Evolutionary conservation across 2,888 invertebrate species (phyloP), one percentile per base, ranked within the genome.

Genomic region (Drosophila macrospina): DNA sequence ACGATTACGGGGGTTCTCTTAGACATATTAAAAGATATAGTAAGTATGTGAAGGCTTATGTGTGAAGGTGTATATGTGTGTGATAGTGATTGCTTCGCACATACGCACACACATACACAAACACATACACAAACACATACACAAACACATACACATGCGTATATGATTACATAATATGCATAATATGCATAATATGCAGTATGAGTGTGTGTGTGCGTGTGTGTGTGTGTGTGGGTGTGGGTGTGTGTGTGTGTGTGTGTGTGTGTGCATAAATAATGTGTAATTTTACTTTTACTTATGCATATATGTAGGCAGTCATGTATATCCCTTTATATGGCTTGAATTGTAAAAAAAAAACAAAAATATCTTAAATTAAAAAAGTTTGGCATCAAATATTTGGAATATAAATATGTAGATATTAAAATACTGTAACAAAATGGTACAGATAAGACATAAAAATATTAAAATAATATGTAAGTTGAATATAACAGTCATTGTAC

Each of bases 401-500:
- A 30, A 36, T 36, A 26, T 30, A 56, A 20, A 47, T 34, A 55
- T 48, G 55, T 26, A 63, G 10, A 34, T 24, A 50, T 26, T 28
- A 36, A 8, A 30, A 20, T 6, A 36, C 62, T 69, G 59, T 39
- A 73, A 62, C 50, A 48, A 44, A 69, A 51, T 20, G 50, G 48
- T 36, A 69, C 56, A 74, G 51, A 39, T 59, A 70, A 72, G 54
- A 72, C 48, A 59, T 60, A 65, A 65, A 42, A 41, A 60, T 20
- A 39, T 41, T 36, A 56, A 41, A 28, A 52, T 42, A 36, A 41
- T 36, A 36, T 44, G 13, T 52, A 60, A 52, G 13, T 52, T 28
- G 52, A 59, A 76, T 41, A 72, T 47, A 67, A 67, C 57, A 47
- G 50, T 74, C 55, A 62, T 59, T 74, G 69, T 74, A 79, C 69